Percentiles rank a stretch among this genome's conserved stretches.
Evolutionary conservation across 2,113 vertebrate species (phyloP).

Genomic region (Dunckerocampus dactyliophorus): DNA sequence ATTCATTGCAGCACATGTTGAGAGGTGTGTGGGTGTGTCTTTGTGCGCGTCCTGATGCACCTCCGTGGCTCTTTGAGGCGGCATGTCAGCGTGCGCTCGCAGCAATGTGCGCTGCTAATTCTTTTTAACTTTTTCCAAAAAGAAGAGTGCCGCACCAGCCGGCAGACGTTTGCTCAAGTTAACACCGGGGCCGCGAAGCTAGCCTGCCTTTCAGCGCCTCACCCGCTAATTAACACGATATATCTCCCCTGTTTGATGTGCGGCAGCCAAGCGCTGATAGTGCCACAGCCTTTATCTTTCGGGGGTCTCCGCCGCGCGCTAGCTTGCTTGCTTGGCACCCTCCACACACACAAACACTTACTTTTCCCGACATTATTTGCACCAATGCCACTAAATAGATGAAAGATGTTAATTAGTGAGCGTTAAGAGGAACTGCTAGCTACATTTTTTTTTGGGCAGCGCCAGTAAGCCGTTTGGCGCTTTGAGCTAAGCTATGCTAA

Average conservation of each 20-base stretch:
- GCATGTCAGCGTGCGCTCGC: not conserved
- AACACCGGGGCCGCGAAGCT: not conserved
- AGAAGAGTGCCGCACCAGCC: not conserved
- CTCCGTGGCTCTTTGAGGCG: not conserved
- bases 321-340: not conserved
- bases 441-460: not conserved
- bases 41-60: slow-evolving; percentile 7
- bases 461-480: slow-evolving; percentile 1
- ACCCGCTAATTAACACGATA: slow-evolving; percentile 5
- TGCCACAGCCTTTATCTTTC: slow-evolving; percentile 3
- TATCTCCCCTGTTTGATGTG: slow-evolving; percentile 6
- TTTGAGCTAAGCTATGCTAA: slow-evolving; percentile 13
- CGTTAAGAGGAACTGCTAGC: slow-evolving; percentile 3
- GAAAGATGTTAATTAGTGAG: slow-evolving; percentile 11
- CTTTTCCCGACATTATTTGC: not conserved
- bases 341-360: not conserved
- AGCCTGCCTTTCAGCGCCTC: slow-evolving; percentile 7
- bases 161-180: slow-evolving; percentile 2
- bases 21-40: slow-evolving; percentile 22
- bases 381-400: slow-evolving; percentile 3
- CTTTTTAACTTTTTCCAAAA: slow-evolving; percentile 1
- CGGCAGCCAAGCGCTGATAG: slow-evolving; percentile 3
- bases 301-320: not conserved
- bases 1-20: slow-evolving; percentile 14
- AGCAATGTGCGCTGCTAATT: not conserved